Percentiles rank a stretch among this genome's conserved stretches.
phyloP scores from a whole-genome alignment of 2,888 invertebrate species.

The Drosophila fulvimacula region DNA sequence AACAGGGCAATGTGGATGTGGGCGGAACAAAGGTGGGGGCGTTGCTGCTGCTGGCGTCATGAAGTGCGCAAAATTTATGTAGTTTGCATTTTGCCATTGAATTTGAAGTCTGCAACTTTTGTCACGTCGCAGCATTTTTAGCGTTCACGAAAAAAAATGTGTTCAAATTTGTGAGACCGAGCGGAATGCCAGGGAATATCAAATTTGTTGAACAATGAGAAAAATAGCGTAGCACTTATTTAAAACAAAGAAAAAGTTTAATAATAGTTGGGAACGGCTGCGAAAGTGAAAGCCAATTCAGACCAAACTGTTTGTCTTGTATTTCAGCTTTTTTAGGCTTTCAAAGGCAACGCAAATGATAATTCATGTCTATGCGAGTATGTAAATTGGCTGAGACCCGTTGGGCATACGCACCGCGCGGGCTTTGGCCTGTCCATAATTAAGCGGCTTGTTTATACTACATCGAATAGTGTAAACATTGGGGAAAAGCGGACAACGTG shows the following conservation, averaged over 20 bases:
- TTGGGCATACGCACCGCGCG: conserved; percentile 28
- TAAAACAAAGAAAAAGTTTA: conserved; percentile 17
- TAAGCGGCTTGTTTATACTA: conserved; percentile 59
- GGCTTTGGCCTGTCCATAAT: conserved; percentile 58
- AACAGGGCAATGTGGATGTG: neutral
- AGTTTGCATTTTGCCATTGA: conserved; percentile 69
- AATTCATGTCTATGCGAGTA: conserved; percentile 42
- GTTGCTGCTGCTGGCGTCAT: conserved; percentile 1
- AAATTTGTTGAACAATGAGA: conserved; percentile 30
- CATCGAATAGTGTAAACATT: conserved; percentile 61
- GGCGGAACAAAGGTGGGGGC: conserved; percentile 2
- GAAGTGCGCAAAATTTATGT: conserved; percentile 66
- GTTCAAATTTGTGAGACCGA: conserved; percentile 41
- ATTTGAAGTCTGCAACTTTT: conserved; percentile 55
- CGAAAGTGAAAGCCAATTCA: conserved; percentile 65
- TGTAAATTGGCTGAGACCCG: conserved; percentile 41
- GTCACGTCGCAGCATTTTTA: conserved; percentile 62
- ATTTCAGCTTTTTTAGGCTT: conserved; percentile 28
- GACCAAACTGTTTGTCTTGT: conserved; percentile 34
- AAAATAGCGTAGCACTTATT: conserved; percentile 16
- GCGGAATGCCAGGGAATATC: conserved; percentile 27
- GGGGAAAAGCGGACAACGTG: conserved; percentile 33
- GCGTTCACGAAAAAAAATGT: conserved; percentile 26
- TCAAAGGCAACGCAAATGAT: conserved; percentile 49
- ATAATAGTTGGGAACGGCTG: conserved; percentile 51